Evolutionary conservation across 1,140 invertebrate species (phyloP), one percentile per base, ranked within the genome.

Genomic region (Antheraea mylitta): DNA sequence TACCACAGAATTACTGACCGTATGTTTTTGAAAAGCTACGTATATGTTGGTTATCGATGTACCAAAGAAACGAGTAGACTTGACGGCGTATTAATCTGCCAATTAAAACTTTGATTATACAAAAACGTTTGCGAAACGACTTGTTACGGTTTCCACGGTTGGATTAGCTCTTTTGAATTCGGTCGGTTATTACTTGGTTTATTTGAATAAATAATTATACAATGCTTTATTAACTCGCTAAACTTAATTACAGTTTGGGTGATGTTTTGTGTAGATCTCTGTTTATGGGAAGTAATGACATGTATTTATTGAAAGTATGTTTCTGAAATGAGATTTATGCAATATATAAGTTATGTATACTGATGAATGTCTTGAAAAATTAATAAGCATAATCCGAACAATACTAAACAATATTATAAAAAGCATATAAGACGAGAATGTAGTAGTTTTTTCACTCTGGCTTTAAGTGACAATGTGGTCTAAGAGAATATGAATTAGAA

Each of bases 31-130:
- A 11, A 18, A 59, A 53, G 66, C 63, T 61, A 13, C 19, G 7
- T 61, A 61, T 48, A 65, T 65, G 45, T 13, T 22, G 64, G 42
- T 65, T 65, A 65, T 48, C 16, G 36, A 18, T 42, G 64, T 48
- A 22, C 42, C 38, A 48, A 65, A 53, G 64, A 65, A 65, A 48
- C 64, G 64, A 65, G 64, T 42, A 42, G 62, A 9, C 45, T 65
- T 45, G 58, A 75, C 78, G 71, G 72, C 69, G 71, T 84, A 85
- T 83, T 87, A 86, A 87, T 83, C 80, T 78, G 74, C 85, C 83
- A 83, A 87, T 86, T 87, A 85, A 82, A 87, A 86, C 78, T 86
- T 87, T 81, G 74, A 72, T 79, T 79, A 74, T 80, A 80, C 78
- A 80, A 80, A 81, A 86, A 82, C 79, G 78, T 80, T 76, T 75